These are phyloP conservation scores for Zoanthus sansibaricus DNA, from an alignment of 92 coral and sea anemone species.

Conservation along the genomic window DNA sequence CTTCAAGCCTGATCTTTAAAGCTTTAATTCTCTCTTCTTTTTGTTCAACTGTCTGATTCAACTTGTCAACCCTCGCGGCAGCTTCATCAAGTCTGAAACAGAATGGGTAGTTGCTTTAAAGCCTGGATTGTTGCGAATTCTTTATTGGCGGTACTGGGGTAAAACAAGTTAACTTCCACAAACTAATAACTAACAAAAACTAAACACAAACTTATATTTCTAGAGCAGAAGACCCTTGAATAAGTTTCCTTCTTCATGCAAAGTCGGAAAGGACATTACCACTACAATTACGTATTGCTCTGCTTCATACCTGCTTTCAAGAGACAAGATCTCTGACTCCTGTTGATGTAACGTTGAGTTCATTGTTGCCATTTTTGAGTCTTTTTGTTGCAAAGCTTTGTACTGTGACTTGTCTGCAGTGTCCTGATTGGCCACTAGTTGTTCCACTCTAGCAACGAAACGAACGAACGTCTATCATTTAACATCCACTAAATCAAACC, in stretches of 20 bases:
- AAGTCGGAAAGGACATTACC: not conserved
- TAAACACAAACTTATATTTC: no score
- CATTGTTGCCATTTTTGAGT: constrained; percentile 27
- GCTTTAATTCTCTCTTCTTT: constrained; percentile 82
- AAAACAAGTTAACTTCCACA: no score
- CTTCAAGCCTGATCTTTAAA: constrained; percentile 88
- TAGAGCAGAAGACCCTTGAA: no score
- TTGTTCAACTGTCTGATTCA: constrained; percentile 79
- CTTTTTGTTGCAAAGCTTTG: constrained; percentile 20
- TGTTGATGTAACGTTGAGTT: constrained; percentile 25
- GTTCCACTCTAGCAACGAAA: not conserved
- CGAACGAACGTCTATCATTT: no score
- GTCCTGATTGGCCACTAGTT: constrained; percentile 37
- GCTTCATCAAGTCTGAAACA: constrained; percentile 82
- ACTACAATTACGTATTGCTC: not conserved
- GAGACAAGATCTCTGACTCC: constrained; percentile 28
- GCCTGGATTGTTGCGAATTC: no score
- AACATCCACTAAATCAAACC: no score
- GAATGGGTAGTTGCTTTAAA: not conserved
- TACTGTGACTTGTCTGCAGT: constrained; percentile 25
- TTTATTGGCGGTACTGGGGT: no score
- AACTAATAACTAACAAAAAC: no score
- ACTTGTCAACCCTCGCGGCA: constrained; percentile 79
- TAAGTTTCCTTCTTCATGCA: not conserved
- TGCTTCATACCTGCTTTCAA: constrained; percentile 20